Evolutionary conservation across 2,888 invertebrate genomes (phyloP).

Genomic region (Schrankia costaestrigalis): DNA sequence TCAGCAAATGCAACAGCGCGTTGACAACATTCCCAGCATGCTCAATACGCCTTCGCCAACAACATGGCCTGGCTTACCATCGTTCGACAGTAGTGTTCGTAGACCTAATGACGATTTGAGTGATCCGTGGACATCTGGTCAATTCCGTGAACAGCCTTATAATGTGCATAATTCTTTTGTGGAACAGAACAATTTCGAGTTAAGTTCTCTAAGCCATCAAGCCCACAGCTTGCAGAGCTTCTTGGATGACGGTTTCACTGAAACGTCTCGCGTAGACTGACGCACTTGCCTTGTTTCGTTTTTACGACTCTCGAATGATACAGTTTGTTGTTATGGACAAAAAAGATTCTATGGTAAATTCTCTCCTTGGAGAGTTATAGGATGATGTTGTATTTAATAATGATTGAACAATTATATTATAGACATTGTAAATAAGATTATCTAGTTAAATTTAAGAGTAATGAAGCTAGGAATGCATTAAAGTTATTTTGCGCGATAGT

Average conservation of each 20-base stretch:
- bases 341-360: constrained; percentile 21
- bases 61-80: constrained; percentile 55
- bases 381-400: constrained; percentile 52
- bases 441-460: constrained; percentile 68
- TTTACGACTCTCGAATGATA: constrained; percentile 22
- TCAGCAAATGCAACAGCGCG: constrained; percentile 35
- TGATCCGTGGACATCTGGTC: constrained; percentile 68
- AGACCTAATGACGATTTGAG: constrained; percentile 46
- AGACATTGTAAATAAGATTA: constrained; percentile 76
- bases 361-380: constrained; percentile 30
- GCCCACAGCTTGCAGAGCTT: constrained; percentile 54
- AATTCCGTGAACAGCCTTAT: constrained; percentile 68
- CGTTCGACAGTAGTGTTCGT: constrained; percentile 53
- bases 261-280: constrained; percentile 71
- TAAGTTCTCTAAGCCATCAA: constrained; percentile 51
- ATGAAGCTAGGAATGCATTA: constrained; percentile 70
- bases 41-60: constrained; percentile 61
- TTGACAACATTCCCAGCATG: constrained; percentile 49
- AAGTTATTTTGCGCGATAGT: constrained; percentile 73
- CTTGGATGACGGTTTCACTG: constrained; percentile 64
- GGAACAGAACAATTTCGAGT: constrained; percentile 66
- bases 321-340: constrained; percentile 32
- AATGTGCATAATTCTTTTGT: constrained; percentile 63
- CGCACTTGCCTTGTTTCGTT: constrained; percentile 30
- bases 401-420: constrained; percentile 67